Evolutionary conservation across 2,113 vertebrate species (phyloP).

Genomic region (Hippocampus mohnikei): DNA sequence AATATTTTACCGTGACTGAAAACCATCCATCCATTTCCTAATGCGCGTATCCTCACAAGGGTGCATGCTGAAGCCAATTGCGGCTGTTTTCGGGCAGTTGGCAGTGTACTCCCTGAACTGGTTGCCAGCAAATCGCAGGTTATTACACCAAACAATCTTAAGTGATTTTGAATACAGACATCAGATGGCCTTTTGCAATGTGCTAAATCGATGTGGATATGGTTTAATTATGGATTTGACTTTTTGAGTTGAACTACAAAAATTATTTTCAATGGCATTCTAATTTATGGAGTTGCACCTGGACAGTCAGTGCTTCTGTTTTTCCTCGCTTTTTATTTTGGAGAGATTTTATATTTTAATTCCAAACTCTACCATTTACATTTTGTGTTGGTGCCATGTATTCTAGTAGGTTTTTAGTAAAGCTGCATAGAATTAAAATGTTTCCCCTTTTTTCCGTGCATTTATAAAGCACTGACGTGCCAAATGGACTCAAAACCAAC

Average conservation of each 20-base stretch:
- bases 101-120: too few species aligned
- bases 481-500: background rate
- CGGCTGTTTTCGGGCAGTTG: too few species aligned
- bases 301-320: constrained; percentile 27
- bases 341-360: constrained; percentile 44
- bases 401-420: constrained; percentile 64
- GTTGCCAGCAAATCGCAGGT: too few species aligned
- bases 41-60: too few species aligned
- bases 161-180: background rate
- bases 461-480: background rate
- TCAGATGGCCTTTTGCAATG: background rate
- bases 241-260: background rate
- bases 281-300: background rate
- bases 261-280: background rate
- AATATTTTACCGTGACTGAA: too few species aligned
- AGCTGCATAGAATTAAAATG: constrained; percentile 15
- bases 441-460: background rate
- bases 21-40: too few species aligned
- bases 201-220: background rate
- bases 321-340: constrained; percentile 25
- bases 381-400: constrained; percentile 46
- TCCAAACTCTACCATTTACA: constrained; percentile 41
- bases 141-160: too few species aligned
- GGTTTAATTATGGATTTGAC: background rate
- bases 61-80: too few species aligned